phyloP scores from a whole-genome alignment of 2,888 invertebrate species.

The Homarus gammarus region DNA sequence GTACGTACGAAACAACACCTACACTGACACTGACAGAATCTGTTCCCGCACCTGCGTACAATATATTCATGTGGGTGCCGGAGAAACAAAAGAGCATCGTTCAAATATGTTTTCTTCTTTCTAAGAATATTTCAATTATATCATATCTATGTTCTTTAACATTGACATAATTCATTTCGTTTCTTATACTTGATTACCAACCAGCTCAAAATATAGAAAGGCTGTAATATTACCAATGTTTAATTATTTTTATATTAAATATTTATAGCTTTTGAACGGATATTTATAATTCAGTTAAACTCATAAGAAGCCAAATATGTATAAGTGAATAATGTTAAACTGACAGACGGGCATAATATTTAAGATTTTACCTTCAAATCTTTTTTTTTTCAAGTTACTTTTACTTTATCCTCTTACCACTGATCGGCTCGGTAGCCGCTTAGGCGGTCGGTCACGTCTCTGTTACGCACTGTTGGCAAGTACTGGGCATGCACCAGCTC shows the following conservation, averaged over 20 bases:
- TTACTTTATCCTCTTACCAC: too few species aligned
- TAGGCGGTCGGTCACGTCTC: too few species aligned
- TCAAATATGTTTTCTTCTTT: background rate
- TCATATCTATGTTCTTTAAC: background rate
- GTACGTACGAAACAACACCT: constrained; percentile 1
- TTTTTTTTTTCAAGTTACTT: too few species aligned
- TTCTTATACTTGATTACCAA: background rate
- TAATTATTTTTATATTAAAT: background rate
- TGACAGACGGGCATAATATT: too few species aligned
- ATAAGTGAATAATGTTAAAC: too few species aligned
- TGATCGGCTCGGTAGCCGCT: too few species aligned
- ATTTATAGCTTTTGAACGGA: too few species aligned
- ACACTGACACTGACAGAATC: constrained; percentile 39
- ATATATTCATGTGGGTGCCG: background rate
- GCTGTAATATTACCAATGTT: background rate
- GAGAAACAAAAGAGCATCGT: constrained; percentile 20
- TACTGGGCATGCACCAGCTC: too few species aligned
- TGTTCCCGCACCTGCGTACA: constrained; percentile 16
- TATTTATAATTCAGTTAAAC: too few species aligned
- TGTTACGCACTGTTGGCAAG: too few species aligned
- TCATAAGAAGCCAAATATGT: too few species aligned
- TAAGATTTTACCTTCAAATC: too few species aligned
- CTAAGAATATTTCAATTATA: background rate
- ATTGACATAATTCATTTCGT: background rate
- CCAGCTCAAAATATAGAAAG: background rate